Conservation (phyloP, 2,797 vertebrate genomes). For the Anguilla pacifica region DNA sequence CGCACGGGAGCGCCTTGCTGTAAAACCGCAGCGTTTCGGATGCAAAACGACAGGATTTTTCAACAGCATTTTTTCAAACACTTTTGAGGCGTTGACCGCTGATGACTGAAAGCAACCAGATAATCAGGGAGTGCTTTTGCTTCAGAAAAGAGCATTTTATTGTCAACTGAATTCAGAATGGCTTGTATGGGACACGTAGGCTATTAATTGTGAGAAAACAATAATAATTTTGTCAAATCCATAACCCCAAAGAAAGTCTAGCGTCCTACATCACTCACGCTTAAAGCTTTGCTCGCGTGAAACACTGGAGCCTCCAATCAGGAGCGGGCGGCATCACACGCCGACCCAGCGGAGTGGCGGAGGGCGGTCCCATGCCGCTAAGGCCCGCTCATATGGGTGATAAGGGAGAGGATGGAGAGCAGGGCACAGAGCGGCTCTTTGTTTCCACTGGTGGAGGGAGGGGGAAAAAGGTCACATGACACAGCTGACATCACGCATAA, state of each 20-base stretch:
- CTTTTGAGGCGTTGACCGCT: background rate
- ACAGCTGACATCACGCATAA: background rate
- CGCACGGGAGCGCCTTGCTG: background rate
- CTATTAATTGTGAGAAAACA: too few species aligned
- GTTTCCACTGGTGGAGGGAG: background rate
- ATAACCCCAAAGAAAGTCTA: background rate
- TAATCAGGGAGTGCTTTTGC: background rate
- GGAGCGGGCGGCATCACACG: background rate
- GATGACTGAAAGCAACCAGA: background rate
- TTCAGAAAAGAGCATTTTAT: background rate
- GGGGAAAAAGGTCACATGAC: background rate
- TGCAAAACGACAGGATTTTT: background rate
- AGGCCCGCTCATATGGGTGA: background rate
- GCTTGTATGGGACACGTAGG: background rate
- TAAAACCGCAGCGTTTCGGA: background rate
- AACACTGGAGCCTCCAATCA: background rate
- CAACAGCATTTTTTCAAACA: background rate
- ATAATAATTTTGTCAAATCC: background rate
- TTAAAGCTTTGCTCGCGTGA: background rate
- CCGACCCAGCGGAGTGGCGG: background rate
- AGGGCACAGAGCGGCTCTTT: slow-evolving; percentile 7
- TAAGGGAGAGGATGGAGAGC: background rate
- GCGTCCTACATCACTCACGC: background rate
- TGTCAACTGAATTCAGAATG: background rate
- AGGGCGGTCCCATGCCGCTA: background rate